Evolutionary conservation across 2,797 vertebrate species (phyloP).

Genomic region (Peromyscus eremicus): DNA sequence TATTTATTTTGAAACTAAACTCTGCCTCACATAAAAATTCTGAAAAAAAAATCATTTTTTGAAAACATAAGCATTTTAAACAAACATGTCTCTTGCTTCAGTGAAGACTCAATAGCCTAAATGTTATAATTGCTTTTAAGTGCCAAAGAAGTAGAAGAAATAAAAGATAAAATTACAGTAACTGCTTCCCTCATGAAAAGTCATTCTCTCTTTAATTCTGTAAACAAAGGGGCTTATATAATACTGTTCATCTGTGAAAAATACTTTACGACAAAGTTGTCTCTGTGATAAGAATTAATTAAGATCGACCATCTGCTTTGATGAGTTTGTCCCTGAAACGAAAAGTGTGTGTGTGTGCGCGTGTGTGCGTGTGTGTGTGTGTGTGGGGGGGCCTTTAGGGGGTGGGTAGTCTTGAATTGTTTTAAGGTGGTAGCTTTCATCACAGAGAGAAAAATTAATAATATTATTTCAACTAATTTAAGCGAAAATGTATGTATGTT

Average conservation of each 20-base stretch:
- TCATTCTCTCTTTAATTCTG: slow-evolving; percentile 83
- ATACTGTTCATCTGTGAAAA: slow-evolving; percentile 86
- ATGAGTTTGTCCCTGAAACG: slow-evolving; percentile 75
- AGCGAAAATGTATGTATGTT: neutral
- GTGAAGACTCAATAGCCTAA: slow-evolving; percentile 83
- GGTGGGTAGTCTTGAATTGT: slow-evolving; percentile 17
- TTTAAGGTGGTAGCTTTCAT: slow-evolving; percentile 23
- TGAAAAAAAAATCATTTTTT: slow-evolving; percentile 80
- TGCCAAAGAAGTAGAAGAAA: slow-evolving; percentile 86
- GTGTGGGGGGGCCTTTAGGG: no score
- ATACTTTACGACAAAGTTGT: slow-evolving; percentile 84
- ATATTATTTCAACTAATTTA: slow-evolving; percentile 46
- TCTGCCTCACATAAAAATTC: slow-evolving; percentile 77
- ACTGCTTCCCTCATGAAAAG: slow-evolving; percentile 82
- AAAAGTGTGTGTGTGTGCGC: neutral
- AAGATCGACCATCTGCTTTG: slow-evolving; percentile 85
- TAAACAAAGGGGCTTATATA: slow-evolving; percentile 86
- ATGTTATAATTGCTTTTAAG: slow-evolving; percentile 86
- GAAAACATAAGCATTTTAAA: slow-evolving; percentile 81
- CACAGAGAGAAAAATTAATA: slow-evolving; percentile 61
- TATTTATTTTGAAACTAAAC: slow-evolving; percentile 82
- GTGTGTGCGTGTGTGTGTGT: neutral
- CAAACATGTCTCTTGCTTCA: slow-evolving; percentile 84
- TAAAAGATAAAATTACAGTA: slow-evolving; percentile 85
- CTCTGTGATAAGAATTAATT: slow-evolving; percentile 88